A percentile compares a stretch with the other conserved stretches of the same genome.
Conservation (phyloP, 2,113 vertebrate species). For the Tragelaphus scriptus region DNA sequence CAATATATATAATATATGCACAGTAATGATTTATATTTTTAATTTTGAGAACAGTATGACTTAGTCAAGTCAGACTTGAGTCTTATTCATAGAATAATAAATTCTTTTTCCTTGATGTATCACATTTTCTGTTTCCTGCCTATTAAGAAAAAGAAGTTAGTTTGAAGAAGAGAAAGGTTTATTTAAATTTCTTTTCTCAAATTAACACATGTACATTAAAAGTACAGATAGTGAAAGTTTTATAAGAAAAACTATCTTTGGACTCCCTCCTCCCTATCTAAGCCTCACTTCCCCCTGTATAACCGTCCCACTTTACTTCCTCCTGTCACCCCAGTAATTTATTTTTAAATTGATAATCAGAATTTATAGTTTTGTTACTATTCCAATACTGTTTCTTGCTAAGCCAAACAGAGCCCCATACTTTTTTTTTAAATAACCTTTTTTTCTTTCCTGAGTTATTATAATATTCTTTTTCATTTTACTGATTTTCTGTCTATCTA, state of each 20-base stretch:
- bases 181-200: conserved; percentile 7
- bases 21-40: neutral
- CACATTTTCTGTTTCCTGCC: neutral
- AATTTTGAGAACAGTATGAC: conserved; percentile 12
- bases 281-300: neutral
- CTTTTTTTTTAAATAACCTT: neutral
- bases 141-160: neutral
- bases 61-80: neutral
- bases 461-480: neutral
- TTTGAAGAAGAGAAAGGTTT: neutral
- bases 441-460: neutral
- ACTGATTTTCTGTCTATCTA: neutral
- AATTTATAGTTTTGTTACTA: neutral
- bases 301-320: neutral
- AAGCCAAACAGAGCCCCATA: neutral
- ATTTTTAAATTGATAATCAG: neutral
- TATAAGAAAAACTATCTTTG: neutral
- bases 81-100: neutral
- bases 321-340: neutral
- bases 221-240: neutral
- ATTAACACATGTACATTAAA: neutral
- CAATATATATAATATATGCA: neutral
- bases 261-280: neutral
- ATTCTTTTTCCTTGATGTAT: neutral
- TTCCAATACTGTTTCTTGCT: neutral